These are phyloP conservation scores for Austrolebias charrua DNA, from an alignment of 2,797 vertebrate species.

Conservation along the genomic window DNA sequence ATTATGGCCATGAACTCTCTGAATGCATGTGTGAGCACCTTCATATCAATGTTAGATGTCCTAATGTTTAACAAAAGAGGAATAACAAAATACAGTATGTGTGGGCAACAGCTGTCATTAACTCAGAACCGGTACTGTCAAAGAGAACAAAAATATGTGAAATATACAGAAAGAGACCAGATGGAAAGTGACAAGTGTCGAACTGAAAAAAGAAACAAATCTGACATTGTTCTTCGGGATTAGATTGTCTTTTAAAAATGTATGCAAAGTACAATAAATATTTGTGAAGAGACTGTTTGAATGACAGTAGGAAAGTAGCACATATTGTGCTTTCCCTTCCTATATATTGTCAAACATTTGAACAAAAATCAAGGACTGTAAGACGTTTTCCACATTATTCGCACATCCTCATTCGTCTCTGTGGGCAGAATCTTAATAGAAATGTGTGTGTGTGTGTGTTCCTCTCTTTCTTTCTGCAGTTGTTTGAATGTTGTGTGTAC, in stretches of 20 bases:
- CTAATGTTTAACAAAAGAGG: slow-evolving; percentile 6
- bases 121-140: slow-evolving; percentile 24
- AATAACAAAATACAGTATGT: slow-evolving; percentile 7
- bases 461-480: slow-evolving; percentile 52
- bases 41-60: neutral
- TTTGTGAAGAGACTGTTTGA: slow-evolving; percentile 42
- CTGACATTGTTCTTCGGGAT: slow-evolving; percentile 47
- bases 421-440: slow-evolving; percentile 66
- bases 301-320: slow-evolving; percentile 41
- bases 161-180: slow-evolving; percentile 16
- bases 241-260: slow-evolving; percentile 53
- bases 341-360: slow-evolving; percentile 50
- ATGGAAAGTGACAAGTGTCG: slow-evolving; percentile 18
- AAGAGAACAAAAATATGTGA: slow-evolving; percentile 2
- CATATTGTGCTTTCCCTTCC: slow-evolving; percentile 3
- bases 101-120: slow-evolving; percentile 35
- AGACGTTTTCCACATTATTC: slow-evolving; percentile 57
- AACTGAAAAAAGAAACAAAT: slow-evolving; percentile 33
- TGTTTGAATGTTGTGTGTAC: slow-evolving; percentile 48
- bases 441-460: slow-evolving; percentile 34
- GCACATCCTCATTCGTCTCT: slow-evolving; percentile 54
- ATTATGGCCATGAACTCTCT: neutral
- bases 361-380: slow-evolving; percentile 60
- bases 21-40: neutral
- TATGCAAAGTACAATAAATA: slow-evolving; percentile 46